Evolutionary conservation across 2,888 invertebrate genomes (phyloP).

Genomic region (Harpalus rufipes): DNA sequence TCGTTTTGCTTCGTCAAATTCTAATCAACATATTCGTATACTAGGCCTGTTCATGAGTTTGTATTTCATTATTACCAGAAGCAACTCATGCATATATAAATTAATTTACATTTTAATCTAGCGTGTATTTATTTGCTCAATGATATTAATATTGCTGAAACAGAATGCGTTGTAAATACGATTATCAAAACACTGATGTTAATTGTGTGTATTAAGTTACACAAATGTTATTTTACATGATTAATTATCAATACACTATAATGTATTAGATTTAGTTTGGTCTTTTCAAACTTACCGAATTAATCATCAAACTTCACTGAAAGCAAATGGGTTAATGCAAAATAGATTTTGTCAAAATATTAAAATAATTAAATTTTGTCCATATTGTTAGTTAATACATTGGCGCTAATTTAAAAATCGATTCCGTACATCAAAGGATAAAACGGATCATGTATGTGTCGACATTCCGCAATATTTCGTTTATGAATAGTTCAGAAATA

Average conservation of each 20-base stretch:
- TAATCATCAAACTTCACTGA: not conserved
- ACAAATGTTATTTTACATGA: constrained; percentile 44
- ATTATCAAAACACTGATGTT: constrained; percentile 38
- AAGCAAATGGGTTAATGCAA: constrained; percentile 10
- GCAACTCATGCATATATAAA: constrained; percentile 27
- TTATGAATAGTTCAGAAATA: too few relatives aligned
- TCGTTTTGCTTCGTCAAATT: too few relatives aligned
- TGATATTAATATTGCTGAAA: constrained; percentile 37
- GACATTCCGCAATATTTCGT: too few relatives aligned
- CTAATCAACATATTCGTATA: too few relatives aligned
- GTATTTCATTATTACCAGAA: constrained; percentile 9
- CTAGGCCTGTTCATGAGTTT: not conserved
- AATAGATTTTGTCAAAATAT: constrained; percentile 1
- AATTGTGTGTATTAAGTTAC: constrained; percentile 27
- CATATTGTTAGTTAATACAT: not conserved
- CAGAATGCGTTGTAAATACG: constrained; percentile 17
- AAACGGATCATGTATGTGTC: too few relatives aligned
- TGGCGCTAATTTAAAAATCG: too few relatives aligned
- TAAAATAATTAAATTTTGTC: not conserved
- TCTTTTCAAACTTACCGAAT: constrained; percentile 8
- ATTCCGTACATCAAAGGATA: too few relatives aligned
- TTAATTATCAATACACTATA: constrained; percentile 16
- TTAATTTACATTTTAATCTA: constrained; percentile 37
- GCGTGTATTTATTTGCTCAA: constrained; percentile 29
- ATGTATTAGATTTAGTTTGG: constrained; percentile 15